Percentiles rank a stretch among this genome's conserved stretches.
Evolutionary conservation across 2,888 invertebrate species (phyloP).

Genomic region (Drosophila meridiana): DNA sequence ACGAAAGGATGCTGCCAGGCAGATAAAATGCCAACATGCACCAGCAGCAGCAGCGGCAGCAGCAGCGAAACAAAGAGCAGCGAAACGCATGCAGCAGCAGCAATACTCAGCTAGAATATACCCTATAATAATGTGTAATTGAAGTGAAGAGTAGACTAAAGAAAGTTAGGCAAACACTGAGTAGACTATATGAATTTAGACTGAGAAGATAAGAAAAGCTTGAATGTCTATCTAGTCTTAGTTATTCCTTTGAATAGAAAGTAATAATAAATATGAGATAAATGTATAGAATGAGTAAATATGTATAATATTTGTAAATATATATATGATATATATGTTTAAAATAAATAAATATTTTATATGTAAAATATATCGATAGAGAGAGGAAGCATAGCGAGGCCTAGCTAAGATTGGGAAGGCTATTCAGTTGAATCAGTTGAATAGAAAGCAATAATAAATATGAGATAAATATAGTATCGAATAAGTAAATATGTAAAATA

Average conservation of each 20-base stretch:
- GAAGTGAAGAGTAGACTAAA: too few relatives aligned
- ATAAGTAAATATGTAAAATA: too few relatives aligned
- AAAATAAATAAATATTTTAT: not conserved
- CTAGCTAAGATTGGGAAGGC: too few relatives aligned
- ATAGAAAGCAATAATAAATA: too few relatives aligned
- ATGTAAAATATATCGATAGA: too few relatives aligned
- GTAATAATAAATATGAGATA: not conserved
- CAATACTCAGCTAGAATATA: constrained; percentile 2
- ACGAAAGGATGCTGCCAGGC: constrained; percentile 36
- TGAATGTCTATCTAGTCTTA: not conserved
- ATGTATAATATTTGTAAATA: not conserved
- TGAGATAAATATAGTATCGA: too few relatives aligned
- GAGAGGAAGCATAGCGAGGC: too few relatives aligned
- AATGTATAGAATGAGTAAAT: not conserved
- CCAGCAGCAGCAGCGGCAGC: not conserved
- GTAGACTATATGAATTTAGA: too few relatives aligned
- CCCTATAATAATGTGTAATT: constrained; percentile 7
- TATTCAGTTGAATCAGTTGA: too few relatives aligned
- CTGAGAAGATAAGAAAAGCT: too few relatives aligned
- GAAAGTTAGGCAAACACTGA: too few relatives aligned
- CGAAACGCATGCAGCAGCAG: not conserved
- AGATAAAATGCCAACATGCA: constrained; percentile 42
- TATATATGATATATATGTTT: not conserved
- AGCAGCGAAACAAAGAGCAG: constrained; percentile 7
- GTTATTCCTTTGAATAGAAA: not conserved